phyloP scores from a whole-genome alignment of 2,888 invertebrate species.

The Stenichneumon culpator region DNA sequence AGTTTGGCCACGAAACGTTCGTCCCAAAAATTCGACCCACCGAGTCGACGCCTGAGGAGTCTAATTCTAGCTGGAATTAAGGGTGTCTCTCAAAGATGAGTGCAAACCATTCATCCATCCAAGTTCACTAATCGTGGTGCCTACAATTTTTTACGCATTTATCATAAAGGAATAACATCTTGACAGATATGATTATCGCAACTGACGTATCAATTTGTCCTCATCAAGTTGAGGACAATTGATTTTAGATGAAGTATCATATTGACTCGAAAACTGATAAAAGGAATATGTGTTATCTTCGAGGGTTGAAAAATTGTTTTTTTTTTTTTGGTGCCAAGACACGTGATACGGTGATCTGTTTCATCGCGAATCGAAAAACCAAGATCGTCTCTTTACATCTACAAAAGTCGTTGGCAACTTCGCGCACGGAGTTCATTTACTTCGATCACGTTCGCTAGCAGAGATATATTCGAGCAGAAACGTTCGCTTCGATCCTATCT shows the following conservation, averaged over 20 bases:
- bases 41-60: no score
- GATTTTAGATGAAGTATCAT: background rate
- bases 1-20: background rate
- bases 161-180: background rate
- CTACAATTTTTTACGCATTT: background rate
- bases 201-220: background rate
- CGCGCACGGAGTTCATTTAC: conserved; percentile 23
- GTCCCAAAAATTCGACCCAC: background rate
- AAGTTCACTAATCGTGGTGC: background rate
- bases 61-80: no score
- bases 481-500: conserved; percentile 27
- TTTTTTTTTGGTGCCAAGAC: background rate
- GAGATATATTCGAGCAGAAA: conserved; percentile 8
- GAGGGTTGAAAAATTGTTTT: background rate
- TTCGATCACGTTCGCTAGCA: conserved; percentile 17
- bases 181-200: background rate
- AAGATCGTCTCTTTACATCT: background rate
- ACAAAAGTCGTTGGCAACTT: background rate
- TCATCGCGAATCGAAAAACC: background rate
- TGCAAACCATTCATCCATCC: background rate
- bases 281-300: background rate
- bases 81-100: no score
- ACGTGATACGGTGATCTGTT: background rate
- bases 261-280: no score
- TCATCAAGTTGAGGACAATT: background rate